A percentile compares a stretch with the other conserved stretches of the same genome.
Conservation (phyloP, 2,113 vertebrate species). For the Vimba vimba region DNA sequence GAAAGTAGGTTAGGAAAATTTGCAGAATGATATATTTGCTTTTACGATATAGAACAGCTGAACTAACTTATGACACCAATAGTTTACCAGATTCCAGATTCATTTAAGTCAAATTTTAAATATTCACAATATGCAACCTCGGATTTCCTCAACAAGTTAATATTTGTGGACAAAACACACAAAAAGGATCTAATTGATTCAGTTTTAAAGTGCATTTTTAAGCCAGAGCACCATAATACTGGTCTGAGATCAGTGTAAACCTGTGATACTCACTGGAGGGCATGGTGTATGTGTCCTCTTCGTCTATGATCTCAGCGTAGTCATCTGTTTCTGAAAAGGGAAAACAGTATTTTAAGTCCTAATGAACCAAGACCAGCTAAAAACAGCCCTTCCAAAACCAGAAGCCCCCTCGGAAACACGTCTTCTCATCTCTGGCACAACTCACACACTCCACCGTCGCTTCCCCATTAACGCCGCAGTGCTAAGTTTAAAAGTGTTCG, state of each 20-base stretch:
- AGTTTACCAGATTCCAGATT: too few relatives aligned
- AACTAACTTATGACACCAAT: neutral
- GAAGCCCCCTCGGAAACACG: neutral
- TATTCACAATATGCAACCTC: neutral
- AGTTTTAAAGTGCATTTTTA: neutral
- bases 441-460: constrained; percentile 35
- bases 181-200: neutral
- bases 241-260: neutral
- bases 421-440: constrained; percentile 55
- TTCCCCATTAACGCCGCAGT: constrained; percentile 33
- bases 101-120: neutral
- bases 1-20: neutral
- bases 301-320: constrained; percentile 98
- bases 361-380: neutral
- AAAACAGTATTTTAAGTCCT: constrained; percentile 21
- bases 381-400: neutral
- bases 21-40: neutral
- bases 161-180: neutral
- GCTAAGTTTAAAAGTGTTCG: constrained; percentile 14
- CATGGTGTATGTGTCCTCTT: constrained; percentile 98
- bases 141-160: neutral
- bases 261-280: constrained; percentile 90
- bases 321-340: constrained; percentile 91
- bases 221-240: neutral
- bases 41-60: neutral